These are phyloP conservation scores for Corythoichthys haematopterus DNA, from an alignment of 2,113 vertebrate genomes.

Conservation along the genomic window DNA sequence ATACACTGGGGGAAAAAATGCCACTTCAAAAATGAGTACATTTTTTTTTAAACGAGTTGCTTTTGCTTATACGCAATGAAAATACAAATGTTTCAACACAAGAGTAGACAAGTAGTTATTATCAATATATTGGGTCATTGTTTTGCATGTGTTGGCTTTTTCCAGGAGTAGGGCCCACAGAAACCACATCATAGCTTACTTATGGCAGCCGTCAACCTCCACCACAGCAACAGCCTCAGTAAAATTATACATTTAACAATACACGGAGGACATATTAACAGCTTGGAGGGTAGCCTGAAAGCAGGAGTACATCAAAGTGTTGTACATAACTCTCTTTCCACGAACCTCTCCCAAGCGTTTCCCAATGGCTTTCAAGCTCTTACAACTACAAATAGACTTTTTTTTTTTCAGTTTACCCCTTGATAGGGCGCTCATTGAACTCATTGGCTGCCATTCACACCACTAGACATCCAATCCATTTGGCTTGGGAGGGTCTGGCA, in stretches of 20 bases:
- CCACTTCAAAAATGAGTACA: too few species aligned
- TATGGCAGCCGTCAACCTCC: background rate
- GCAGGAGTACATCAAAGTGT: conserved; percentile 2
- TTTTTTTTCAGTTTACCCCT: too few species aligned
- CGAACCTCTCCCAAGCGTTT: background rate
- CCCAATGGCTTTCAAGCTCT: background rate
- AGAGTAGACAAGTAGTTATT: too few species aligned
- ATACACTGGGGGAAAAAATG: too few species aligned
- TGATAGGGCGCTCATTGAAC: too few species aligned
- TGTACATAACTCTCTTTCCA: conserved; percentile 7
- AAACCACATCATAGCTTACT: conserved; percentile 16
- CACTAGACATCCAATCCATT: too few species aligned
- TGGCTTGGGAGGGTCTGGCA: too few species aligned
- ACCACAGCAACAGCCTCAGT: conserved; percentile 9
- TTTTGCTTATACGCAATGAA: too few species aligned
- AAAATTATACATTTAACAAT: conserved; percentile 5
- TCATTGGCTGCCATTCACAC: too few species aligned
- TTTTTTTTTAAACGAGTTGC: too few species aligned
- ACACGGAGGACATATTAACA: conserved; percentile 14
- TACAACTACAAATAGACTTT: background rate
- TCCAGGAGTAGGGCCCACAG: conserved; percentile 9
- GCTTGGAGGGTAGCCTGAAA: conserved; percentile 3
- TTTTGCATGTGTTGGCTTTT: conserved; percentile 25
- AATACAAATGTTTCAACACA: too few species aligned
- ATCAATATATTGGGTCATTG: conserved; percentile 12